Evolutionary conservation across 2,113 vertebrate genomes (phyloP).

Genomic region (Nanorana parkeri): DNA sequence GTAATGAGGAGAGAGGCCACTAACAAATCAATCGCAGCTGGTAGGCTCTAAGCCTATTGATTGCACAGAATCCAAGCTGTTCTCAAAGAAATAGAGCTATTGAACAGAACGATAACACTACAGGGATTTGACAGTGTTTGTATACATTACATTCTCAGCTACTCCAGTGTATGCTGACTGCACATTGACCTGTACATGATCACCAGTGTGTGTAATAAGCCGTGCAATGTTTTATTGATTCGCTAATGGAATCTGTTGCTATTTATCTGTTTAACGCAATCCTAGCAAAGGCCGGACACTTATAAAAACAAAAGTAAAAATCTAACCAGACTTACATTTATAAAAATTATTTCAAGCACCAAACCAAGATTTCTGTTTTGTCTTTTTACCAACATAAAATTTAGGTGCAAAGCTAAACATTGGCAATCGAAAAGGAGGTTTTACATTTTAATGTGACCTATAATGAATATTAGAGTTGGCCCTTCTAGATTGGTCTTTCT

Average conservation of each 20-base stretch:
- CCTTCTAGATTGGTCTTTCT: too few relatives aligned
- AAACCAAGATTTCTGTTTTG: too few relatives aligned
- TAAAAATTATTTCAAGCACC: too few relatives aligned
- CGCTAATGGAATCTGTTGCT: slow-evolving; percentile 39
- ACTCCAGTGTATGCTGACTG: slow-evolving; percentile 11
- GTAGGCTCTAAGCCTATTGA: not conserved
- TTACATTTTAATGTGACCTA: too few relatives aligned
- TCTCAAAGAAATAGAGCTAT: not conserved
- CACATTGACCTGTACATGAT: slow-evolving; percentile 43
- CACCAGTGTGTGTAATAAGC: slow-evolving; percentile 27
- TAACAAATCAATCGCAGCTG: not conserved
- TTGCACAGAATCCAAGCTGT: not conserved
- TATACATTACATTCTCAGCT: slow-evolving; percentile 21
- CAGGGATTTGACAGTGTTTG: slow-evolving; percentile 21
- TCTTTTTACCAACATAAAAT: too few relatives aligned
- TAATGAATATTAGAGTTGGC: too few relatives aligned
- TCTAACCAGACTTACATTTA: too few relatives aligned
- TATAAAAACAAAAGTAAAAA: too few relatives aligned
- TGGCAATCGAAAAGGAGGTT: too few relatives aligned
- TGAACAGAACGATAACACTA: not conserved
- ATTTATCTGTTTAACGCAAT: slow-evolving; percentile 24
- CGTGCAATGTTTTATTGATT: slow-evolving; percentile 35
- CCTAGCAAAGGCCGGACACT: not conserved
- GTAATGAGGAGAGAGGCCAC: not conserved
- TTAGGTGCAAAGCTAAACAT: too few relatives aligned